phyloP scores from a whole-genome alignment of 2,888 invertebrate genomes.

The Ophion ventricosus region DNA sequence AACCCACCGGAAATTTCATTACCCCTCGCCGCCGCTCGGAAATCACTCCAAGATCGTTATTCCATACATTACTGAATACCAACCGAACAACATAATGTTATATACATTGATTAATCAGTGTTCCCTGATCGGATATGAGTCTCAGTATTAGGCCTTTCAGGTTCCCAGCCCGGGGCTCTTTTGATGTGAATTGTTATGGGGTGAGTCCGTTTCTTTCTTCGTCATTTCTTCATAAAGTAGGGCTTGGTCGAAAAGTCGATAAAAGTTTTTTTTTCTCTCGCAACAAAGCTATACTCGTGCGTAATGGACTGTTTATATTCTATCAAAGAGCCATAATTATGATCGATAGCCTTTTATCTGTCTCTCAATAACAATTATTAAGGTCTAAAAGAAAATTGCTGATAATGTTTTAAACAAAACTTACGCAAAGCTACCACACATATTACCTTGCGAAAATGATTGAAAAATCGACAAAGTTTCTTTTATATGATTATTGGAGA shows the following conservation, averaged over 20 bases:
- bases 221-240: conserved; percentile 20
- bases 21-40: conserved; percentile 1
- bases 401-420: not conserved
- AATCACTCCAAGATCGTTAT: conserved; percentile 9
- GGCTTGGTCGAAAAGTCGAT: conserved; percentile 14
- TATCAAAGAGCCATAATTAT: not conserved
- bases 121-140: conserved; percentile 29
- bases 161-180: not conserved
- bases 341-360: not conserved
- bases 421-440: too few relatives aligned
- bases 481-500: not conserved
- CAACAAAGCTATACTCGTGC: not conserved
- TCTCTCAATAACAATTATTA: conserved; percentile 15
- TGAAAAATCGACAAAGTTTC: not conserved
- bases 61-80: not conserved
- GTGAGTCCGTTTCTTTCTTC: conserved; percentile 8
- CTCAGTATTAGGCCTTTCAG: conserved; percentile 8
- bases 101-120: conserved; percentile 29
- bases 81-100: conserved; percentile 4
- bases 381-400: not conserved
- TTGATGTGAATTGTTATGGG: conserved; percentile 3
- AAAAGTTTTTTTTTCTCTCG: not conserved
- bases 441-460: not conserved
- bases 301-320: not conserved
- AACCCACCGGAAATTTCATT: conserved; percentile 41